phyloP scores from a whole-genome alignment of 2,797 vertebrate species.

The Eleutherodactylus coqui region DNA sequence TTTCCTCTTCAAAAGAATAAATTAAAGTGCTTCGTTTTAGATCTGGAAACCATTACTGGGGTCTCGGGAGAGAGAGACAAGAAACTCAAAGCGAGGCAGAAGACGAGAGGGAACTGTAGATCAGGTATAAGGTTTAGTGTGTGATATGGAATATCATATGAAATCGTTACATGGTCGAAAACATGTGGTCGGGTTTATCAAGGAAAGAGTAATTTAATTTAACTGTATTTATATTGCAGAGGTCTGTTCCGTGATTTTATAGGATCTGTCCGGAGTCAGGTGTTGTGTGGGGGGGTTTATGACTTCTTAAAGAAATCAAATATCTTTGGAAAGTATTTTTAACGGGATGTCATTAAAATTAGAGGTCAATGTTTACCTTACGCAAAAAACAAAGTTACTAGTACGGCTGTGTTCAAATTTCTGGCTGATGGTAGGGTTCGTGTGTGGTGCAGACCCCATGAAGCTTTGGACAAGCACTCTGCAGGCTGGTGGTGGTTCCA shows the following conservation, averaged over 20 bases:
- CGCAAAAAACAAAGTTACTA: neutral
- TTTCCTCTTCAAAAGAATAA: slow-evolving; percentile 61
- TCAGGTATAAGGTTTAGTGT: slow-evolving; percentile 54
- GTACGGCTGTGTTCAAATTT: neutral
- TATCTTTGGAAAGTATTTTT: neutral
- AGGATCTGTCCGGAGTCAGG: slow-evolving; percentile 6
- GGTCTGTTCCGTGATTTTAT: neutral
- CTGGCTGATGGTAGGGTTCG: too few species aligned
- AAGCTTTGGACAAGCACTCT: too few species aligned
- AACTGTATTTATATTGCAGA: slow-evolving; percentile 41
- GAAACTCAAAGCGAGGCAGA: slow-evolving; percentile 58
- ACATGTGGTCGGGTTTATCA: slow-evolving; percentile 53
- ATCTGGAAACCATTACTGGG: slow-evolving; percentile 67
- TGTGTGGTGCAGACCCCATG: too few species aligned
- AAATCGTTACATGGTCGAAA: slow-evolving; percentile 17
- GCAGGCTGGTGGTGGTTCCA: too few species aligned
- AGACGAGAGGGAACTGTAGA: slow-evolving; percentile 55
- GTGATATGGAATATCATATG: slow-evolving; percentile 49
- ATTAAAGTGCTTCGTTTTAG: slow-evolving; percentile 52
- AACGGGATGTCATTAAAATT: neutral
- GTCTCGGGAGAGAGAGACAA: slow-evolving; percentile 56
- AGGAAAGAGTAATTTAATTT: slow-evolving; percentile 40
- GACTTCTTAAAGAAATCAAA: neutral
- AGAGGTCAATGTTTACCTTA: neutral
- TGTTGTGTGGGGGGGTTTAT: slow-evolving; percentile 24